Percentiles rank a stretch among this genome's conserved stretches.
These are phyloP conservation scores for Xestobium rufovillosum DNA, from an alignment of 2,888 invertebrate genomes.

Conservation along the genomic window DNA sequence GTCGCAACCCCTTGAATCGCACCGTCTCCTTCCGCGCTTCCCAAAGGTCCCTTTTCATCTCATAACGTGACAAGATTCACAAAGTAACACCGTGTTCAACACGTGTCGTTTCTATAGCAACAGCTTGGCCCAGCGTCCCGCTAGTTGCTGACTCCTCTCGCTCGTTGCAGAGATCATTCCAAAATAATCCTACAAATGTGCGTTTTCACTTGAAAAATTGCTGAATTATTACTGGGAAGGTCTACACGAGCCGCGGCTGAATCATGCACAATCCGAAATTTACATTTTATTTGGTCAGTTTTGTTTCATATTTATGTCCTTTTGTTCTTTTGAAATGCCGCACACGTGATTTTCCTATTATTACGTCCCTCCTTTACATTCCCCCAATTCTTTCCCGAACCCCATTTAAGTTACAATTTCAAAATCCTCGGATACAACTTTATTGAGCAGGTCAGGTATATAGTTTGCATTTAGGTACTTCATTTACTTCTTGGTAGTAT, in stretches of 20 bases:
- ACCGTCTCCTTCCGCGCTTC: slow-evolving; percentile 34
- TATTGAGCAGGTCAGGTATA: no score
- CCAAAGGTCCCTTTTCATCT: slow-evolving; percentile 44
- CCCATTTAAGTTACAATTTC: no score
- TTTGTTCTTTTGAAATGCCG: no score
- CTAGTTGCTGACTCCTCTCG: slow-evolving; percentile 37
- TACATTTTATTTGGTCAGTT: neutral
- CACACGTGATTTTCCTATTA: no score
- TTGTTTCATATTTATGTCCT: slow-evolving; percentile 1
- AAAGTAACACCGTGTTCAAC: slow-evolving; percentile 44
- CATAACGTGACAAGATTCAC: slow-evolving; percentile 45
- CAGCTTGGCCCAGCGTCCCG: slow-evolving; percentile 35
- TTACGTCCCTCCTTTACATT: no score
- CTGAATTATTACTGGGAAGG: slow-evolving; percentile 26
- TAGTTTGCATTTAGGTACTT: no score
- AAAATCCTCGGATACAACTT: no score
- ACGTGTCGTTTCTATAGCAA: slow-evolving; percentile 45
- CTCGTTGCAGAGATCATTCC: slow-evolving; percentile 36
- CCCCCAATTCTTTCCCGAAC: no score
- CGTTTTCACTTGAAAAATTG: slow-evolving; percentile 34
- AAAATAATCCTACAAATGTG: slow-evolving; percentile 37
- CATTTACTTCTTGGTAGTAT: no score
- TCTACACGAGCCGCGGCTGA: neutral
- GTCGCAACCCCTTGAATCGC: slow-evolving; percentile 23
- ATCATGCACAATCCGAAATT: neutral